Conservation (phyloP, 2,888 invertebrate species). For the Hemicrepidius hirtus region DNA sequence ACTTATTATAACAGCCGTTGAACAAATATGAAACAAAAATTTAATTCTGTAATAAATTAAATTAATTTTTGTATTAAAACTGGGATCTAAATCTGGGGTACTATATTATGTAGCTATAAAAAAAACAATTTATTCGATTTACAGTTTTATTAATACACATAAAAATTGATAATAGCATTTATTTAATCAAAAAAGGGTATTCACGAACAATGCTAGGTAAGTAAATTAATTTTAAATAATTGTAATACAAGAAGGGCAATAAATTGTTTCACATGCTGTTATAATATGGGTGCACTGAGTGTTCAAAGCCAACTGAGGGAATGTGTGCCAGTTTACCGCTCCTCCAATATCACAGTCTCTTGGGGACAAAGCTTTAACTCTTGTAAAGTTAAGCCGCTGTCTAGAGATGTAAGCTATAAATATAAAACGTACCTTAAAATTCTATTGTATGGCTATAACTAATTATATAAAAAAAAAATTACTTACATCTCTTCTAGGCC, state of each 20-base stretch:
- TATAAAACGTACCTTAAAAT: too few relatives aligned
- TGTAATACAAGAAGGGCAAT: conserved; percentile 32
- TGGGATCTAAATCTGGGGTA: too few relatives aligned
- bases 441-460: too few relatives aligned
- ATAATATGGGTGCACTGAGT: conserved; percentile 37
- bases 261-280: conserved; percentile 35
- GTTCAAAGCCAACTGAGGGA: conserved; percentile 36
- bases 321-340: conserved; percentile 80
- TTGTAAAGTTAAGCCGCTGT: conserved; percentile 84
- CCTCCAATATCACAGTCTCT: conserved; percentile 96
- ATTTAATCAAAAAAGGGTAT: conserved; percentile 42
- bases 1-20: conserved; percentile 37
- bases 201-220: conserved; percentile 41
- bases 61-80: not conserved
- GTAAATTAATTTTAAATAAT: conserved; percentile 42
- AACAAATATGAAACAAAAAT: not conserved
- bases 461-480: conserved; percentile 20
- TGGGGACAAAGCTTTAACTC: conserved; percentile 92
- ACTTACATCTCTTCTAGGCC: conserved; percentile 97
- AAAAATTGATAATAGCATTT: conserved; percentile 38
- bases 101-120: not conserved
- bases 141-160: conserved; percentile 33
- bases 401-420: conserved; percentile 85
- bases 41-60: too few relatives aligned
- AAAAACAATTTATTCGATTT: not conserved